Conservation (phyloP, 2,888 invertebrate species). For the Heliothis peltigera region DNA sequence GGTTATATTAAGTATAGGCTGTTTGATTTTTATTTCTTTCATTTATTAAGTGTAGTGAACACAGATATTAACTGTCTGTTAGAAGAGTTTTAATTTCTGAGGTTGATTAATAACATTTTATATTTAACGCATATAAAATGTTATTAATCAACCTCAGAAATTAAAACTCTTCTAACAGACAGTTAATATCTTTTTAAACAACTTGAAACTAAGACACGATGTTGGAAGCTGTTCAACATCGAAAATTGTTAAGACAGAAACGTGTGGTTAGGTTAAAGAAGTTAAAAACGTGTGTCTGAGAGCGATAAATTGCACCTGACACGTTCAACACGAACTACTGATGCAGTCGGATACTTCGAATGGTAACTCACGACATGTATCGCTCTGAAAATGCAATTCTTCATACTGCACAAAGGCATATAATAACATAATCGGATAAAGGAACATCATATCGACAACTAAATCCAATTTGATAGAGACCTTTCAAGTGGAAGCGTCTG, state of each 20-base stretch:
- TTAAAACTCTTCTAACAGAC: not conserved
- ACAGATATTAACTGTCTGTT: not conserved
- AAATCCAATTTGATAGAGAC: conserved; percentile 41
- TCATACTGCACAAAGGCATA: conserved; percentile 17
- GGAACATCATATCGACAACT: conserved; percentile 13
- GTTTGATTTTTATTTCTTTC: no score
- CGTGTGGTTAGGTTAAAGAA: conserved; percentile 33
- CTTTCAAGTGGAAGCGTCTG: conserved; percentile 19
- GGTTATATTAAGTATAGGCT: no score
- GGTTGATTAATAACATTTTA: not conserved
- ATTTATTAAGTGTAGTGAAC: no score
- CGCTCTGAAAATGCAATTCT: conserved; percentile 22
- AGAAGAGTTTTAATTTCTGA: not conserved
- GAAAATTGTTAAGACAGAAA: conserved; percentile 9
- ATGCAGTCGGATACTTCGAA: conserved; percentile 36
- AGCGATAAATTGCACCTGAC: conserved; percentile 37
- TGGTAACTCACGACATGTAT: conserved; percentile 38
- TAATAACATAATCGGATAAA: conserved; percentile 29
- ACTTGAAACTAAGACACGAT: not conserved
- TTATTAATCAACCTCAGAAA: not conserved
- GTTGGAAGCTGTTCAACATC: conserved; percentile 6
- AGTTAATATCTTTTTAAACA: not conserved
- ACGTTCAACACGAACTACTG: conserved; percentile 46
- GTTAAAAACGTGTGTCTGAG: conserved; percentile 40
- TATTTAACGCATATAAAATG: conserved; percentile 4